Base-by-base conservation (phyloP, 1,140 invertebrate species). In the Wasmannia auropunctata region DNA sequence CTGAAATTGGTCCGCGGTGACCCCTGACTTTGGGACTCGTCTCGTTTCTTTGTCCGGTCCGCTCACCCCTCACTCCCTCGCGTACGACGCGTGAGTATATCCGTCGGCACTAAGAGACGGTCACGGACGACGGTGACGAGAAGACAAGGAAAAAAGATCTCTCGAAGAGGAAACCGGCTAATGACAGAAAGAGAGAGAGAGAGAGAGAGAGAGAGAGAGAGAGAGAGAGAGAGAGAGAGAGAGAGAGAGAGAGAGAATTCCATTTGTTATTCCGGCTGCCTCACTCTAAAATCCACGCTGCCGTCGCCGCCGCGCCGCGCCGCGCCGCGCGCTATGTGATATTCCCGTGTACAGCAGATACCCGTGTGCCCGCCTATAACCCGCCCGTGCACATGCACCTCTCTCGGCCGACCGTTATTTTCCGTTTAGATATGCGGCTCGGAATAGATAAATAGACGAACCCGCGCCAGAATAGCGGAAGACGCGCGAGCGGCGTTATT, bases 1-100 rank as follows among this genome's bases (percentile, higher is more conserved):
- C 65, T 92, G 89, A 91, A 92, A 93, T 93, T 92, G 90, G 86
- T 93, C 85, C 79, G 89, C 88, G 88, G 89, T 90, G 90, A 92
- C 90, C 91, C 51, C 70, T 84, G 88, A 89, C 90, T 88, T 86
- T 83, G 87, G 87, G 75, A 87, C 79, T 75, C 84, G 86, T 83
- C 85, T 87, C 62, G 85, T 76, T 80, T 85, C 88, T 91, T 89
- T 92, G 91, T 92, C 88, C 67, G 62, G 54, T n/a, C 75, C 65
- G 79, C 74, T 49, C 85, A 70, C 31, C 60, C 65, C 40, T 11
- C 10, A n/a, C n/a, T 40, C 37, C 51, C 31, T 56, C 46, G 51
- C 43, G 16, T 28, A 8, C 34, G 49, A 25, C 65, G 37, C 22
- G 34, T 10, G 37, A 43, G 75, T 63, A 56, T 81, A 77, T 46